phyloP scores from a whole-genome alignment of 2,113 vertebrate species.

The Pseudopodoces humilis region DNA sequence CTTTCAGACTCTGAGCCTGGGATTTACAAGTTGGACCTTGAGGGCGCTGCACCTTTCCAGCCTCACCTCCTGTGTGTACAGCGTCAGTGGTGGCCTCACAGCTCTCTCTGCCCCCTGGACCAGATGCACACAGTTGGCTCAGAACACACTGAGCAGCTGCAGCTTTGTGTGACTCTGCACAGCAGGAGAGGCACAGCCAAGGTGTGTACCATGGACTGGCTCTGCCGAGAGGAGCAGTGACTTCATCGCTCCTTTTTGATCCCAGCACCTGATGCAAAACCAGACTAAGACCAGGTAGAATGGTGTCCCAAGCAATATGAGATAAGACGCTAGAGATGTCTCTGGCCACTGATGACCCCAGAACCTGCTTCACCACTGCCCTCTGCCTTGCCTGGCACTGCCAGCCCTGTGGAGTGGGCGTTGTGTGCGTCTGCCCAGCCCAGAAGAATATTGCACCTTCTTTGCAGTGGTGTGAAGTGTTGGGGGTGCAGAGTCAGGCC shows the following conservation, averaged over 20 bases:
- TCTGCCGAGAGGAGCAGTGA: not conserved
- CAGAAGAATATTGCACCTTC: not conserved
- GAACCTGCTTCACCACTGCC: not conserved
- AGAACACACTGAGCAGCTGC: not conserved
- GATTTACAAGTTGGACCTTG: not conserved
- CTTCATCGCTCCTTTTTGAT: not conserved
- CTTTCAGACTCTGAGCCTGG: not conserved
- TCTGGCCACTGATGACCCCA: not conserved
- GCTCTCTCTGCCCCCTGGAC: not conserved
- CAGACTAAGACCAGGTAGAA: not conserved
- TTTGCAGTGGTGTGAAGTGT: not conserved
- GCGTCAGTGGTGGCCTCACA: not conserved
- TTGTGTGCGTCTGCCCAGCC: not conserved
- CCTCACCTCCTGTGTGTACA: not conserved
- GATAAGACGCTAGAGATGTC: not conserved
- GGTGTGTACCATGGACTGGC: not conserved
- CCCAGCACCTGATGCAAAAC: not conserved
- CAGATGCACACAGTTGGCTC: not conserved
- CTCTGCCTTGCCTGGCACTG: rapidly evolving
- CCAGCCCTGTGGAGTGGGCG: not conserved
- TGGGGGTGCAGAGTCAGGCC: not conserved
- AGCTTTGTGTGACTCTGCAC: not conserved
- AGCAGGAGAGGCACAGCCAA: not conserved
- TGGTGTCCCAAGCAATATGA: not conserved
- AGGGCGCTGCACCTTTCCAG: not conserved